Percentiles rank a stretch among this genome's conserved stretches.
Conservation (phyloP, 2,113 vertebrate genomes). For the Colistium nudipinnis region DNA sequence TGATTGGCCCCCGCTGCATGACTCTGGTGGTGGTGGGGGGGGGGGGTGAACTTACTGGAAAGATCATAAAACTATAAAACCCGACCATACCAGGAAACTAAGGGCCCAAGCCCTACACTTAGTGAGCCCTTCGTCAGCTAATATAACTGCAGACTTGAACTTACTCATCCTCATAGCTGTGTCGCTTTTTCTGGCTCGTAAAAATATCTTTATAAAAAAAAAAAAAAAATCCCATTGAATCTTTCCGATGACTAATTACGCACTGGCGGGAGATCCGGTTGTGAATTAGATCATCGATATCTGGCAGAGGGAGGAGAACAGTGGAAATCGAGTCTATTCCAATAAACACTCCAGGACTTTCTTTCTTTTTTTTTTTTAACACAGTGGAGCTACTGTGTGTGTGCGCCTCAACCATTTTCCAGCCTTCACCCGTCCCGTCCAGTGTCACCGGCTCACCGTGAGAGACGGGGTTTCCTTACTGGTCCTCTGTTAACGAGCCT, state of each 20-base stretch:
- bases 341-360: constrained; percentile 35
- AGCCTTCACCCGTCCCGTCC: constrained; percentile 18
- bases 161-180: constrained; percentile 59
- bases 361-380: too few relatives aligned
- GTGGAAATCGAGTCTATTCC: constrained; percentile 24
- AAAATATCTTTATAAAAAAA: constrained; percentile 34
- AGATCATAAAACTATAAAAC: constrained; percentile 75
- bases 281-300: constrained; percentile 65
- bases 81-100: constrained; percentile 78
- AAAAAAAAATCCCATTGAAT: constrained; percentile 41
- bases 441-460: constrained; percentile 31
- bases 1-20: constrained; percentile 51
- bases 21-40: constrained; percentile 36
- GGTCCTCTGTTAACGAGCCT: constrained; percentile 48
- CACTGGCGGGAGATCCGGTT: constrained; percentile 32
- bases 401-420: constrained; percentile 45
- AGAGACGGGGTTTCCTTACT: constrained; percentile 60
- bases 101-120: constrained; percentile 71
- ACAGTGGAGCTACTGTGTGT: constrained; percentile 63
- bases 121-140: constrained; percentile 62
- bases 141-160: constrained; percentile 59
- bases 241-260: constrained; percentile 61
- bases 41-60: constrained; percentile 76
- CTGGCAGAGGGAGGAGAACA: constrained; percentile 30
- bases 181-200: constrained; percentile 40